These are phyloP conservation scores for Pteropus alecto DNA, from an alignment of 2,113 vertebrate species.

Conservation along the genomic window DNA sequence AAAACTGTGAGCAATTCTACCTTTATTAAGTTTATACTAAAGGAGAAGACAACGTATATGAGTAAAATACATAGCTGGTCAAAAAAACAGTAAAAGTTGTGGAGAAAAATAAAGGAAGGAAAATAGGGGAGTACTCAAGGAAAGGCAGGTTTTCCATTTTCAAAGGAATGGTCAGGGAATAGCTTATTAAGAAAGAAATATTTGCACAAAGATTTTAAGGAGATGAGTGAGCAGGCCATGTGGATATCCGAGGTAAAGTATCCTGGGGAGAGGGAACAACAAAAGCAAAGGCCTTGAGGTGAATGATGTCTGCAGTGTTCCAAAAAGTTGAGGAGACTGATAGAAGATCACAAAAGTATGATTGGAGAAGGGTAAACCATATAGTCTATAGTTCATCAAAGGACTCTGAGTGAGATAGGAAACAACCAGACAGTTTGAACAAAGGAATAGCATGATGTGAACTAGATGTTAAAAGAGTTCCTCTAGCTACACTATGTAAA, in stretches of 20 bases:
- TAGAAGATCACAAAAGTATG: background rate
- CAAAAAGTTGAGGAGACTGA: background rate
- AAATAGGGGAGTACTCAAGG: background rate
- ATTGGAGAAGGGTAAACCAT: background rate
- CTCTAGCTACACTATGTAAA: background rate
- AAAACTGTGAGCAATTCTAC: background rate
- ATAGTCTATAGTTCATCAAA: background rate
- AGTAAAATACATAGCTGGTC: background rate
- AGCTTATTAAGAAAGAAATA: background rate
- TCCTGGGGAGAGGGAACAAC: background rate
- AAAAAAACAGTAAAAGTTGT: background rate
- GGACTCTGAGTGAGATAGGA: background rate
- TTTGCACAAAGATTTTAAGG: background rate
- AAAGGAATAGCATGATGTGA: background rate
- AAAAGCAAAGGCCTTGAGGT: background rate
- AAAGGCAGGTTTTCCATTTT: background rate
- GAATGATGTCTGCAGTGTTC: background rate
- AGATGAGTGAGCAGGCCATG: background rate
- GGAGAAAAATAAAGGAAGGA: background rate
- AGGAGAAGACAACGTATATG: background rate
- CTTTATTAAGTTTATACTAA: background rate
- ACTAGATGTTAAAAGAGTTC: background rate
- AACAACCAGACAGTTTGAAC: background rate
- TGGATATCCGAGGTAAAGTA: background rate
- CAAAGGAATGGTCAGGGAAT: background rate